Percentiles rank a stretch among this genome's conserved stretches.
Conservation (phyloP, 2,113 vertebrate genomes). For the Xenopus laevis region DNA sequence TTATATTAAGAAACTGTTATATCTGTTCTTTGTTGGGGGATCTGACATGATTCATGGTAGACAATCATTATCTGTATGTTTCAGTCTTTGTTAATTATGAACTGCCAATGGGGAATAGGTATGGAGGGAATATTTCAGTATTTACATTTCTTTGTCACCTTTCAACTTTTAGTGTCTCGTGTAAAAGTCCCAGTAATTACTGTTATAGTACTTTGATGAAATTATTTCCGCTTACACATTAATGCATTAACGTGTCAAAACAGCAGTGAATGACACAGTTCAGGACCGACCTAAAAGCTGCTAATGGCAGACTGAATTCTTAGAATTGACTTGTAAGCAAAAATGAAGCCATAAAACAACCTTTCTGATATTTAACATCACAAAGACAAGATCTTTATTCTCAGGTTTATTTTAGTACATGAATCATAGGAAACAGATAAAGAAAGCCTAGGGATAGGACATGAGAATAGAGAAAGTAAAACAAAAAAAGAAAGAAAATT, state of each 20-base stretch:
- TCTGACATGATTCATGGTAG: conserved; percentile 36
- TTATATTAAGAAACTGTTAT: too few species aligned
- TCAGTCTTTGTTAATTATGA: conserved; percentile 61
- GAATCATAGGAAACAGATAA: conserved; percentile 57
- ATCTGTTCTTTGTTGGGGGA: conserved; percentile 46
- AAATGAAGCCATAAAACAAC: conserved; percentile 67
- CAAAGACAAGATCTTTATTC: conserved; percentile 50
- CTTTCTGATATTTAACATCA: conserved; percentile 59
- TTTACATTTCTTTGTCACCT: conserved; percentile 68
- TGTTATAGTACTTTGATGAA: conserved; percentile 66
- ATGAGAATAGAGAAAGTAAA: neutral
- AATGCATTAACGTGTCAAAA: conserved; percentile 77
- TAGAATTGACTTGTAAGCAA: conserved; percentile 75
- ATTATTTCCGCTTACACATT: conserved; percentile 69
- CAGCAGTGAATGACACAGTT: conserved; percentile 64
- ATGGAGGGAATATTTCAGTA: conserved; percentile 59
- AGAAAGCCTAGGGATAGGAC: conserved; percentile 42
- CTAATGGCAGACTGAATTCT: conserved; percentile 66
- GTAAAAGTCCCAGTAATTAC: conserved; percentile 66
- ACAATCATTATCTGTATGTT: conserved; percentile 55
- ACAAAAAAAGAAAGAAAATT: neutral
- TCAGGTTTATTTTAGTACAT: conserved; percentile 53
- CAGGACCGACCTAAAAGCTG: conserved; percentile 68
- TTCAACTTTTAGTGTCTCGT: conserved; percentile 65
- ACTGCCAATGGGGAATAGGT: conserved; percentile 59